Percentiles rank a stretch among this genome's conserved stretches.
Conservation (phyloP, 1,140 invertebrate genomes). For the Nephila pilipes region DNA sequence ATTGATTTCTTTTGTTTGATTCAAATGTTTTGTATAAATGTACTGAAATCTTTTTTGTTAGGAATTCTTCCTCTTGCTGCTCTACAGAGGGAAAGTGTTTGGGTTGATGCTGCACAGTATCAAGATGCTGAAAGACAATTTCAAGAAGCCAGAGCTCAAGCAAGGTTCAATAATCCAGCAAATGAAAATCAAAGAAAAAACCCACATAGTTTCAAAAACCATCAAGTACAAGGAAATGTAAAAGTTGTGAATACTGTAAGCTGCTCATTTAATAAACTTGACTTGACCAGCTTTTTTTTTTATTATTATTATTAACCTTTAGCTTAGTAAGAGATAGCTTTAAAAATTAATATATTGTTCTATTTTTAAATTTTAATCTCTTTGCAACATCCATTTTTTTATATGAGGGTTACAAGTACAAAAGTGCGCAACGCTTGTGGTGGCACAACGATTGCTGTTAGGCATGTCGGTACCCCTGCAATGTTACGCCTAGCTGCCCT, state of each 20-base stretch:
- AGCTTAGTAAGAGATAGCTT: too few species aligned
- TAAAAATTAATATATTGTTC: too few species aligned
- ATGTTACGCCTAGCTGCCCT: too few species aligned
- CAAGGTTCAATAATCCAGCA: neutral
- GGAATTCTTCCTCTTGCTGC: neutral
- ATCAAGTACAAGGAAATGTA: neutral
- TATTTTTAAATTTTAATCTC: too few species aligned
- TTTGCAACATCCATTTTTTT: too few species aligned
- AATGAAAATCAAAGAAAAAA: neutral
- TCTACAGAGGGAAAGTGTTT: neutral
- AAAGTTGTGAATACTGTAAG: neutral
- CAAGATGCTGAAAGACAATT: conserved; percentile 24
- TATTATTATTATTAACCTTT: too few species aligned
- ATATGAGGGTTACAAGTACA: too few species aligned
- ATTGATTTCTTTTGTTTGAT: too few species aligned
- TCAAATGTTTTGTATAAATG: too few species aligned
- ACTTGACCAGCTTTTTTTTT: neutral
- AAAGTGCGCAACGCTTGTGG: too few species aligned
- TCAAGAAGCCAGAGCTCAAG: neutral
- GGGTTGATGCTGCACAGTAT: neutral
- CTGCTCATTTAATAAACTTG: neutral
- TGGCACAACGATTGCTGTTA: too few species aligned
- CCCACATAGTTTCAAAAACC: neutral
- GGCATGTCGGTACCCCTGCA: too few species aligned
- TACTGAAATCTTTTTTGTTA: neutral